Conservation (phyloP, 2,113 vertebrate genomes). For the Aphyosemion australe region DNA sequence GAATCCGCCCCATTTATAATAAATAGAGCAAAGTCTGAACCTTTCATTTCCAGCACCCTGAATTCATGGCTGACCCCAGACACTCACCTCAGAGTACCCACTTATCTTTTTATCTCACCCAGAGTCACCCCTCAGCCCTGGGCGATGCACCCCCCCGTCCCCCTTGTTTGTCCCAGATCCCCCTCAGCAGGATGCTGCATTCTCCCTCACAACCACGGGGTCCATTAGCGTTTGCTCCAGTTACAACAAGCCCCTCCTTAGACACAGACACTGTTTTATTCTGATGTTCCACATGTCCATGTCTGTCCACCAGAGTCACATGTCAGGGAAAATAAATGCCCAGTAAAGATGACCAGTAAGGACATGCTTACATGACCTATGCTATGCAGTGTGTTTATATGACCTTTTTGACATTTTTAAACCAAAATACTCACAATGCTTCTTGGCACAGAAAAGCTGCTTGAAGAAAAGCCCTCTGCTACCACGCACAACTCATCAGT, state of each 20-base stretch:
- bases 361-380: neutral
- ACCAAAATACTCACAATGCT: slow-evolving; percentile 65
- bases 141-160: slow-evolving; percentile 14
- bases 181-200: slow-evolving; percentile 59
- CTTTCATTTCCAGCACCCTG: slow-evolving; percentile 51
- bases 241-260: slow-evolving; percentile 43
- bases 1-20: slow-evolving; percentile 7
- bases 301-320: neutral
- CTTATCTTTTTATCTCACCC: slow-evolving; percentile 59
- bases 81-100: slow-evolving; percentile 53
- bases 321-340: neutral
- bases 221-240: slow-evolving; percentile 68
- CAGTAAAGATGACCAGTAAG: slow-evolving; percentile 7
- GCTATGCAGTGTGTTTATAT: slow-evolving; percentile 12
- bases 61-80: slow-evolving; percentile 53
- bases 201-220: slow-evolving; percentile 59
- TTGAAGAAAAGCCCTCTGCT: slow-evolving; percentile 45
- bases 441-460: slow-evolving; percentile 45
- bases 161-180: slow-evolving; percentile 69
- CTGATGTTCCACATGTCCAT: neutral
- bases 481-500: slow-evolving; percentile 9
- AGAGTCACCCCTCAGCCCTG: slow-evolving; percentile 42
- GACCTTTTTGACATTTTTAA: slow-evolving; percentile 49
- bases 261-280: slow-evolving; percentile 13
- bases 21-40: neutral